Base-by-base conservation (phyloP, 2,797 vertebrate species). In the Neosilurus hyrtlii region DNA sequence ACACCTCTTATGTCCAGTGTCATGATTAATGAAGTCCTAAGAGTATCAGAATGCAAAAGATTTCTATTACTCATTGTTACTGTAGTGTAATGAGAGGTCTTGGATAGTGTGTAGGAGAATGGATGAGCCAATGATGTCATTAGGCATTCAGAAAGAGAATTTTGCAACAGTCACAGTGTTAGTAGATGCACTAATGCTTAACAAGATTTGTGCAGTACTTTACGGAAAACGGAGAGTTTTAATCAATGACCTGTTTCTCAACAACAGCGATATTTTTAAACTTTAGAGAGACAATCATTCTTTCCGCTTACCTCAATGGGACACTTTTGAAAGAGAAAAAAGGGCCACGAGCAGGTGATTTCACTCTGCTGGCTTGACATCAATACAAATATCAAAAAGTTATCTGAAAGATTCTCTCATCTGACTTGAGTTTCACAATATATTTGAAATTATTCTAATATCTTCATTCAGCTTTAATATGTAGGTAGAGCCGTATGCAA, bases 1-100 rank as follows among this genome's bases (percentile, higher is more conserved):
- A 74, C 77, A 74, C 59, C 79, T 70, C 18, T 63, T 57, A 84
- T 74, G 77, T 73, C 70, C 77, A 84, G 22, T 73, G 30, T 73
- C 57, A 65, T 70, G 73, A 83, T 30, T 79, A 72, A 83, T 83
- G 16, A 83, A 72, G 82, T 37, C 82, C 67, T 62, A 71, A 67
- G 67, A 78, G 24, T 43, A 16, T 61, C 35, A 77, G 82, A 78
- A 83, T 67, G 68, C 74, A 78, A 83, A 70, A 62, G 18, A 78
- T 72, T 83, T 79, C 67, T 83, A 35, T 83, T 79, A 62, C 59
- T 76, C 82, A 73, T 83, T 49, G 9, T 63, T 83, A 49, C 35
- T 57, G n/a, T 65, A 83, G 54, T 54, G 56, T 63, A 78, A 79
- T 79, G n/a, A 43, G 76, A 66, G 43, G 49, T 61, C 74, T 61